Evolutionary conservation across 2,797 vertebrate species (phyloP), one percentile per base, ranked within the genome.

Genomic region (Cercopithecus neglectus): DNA sequence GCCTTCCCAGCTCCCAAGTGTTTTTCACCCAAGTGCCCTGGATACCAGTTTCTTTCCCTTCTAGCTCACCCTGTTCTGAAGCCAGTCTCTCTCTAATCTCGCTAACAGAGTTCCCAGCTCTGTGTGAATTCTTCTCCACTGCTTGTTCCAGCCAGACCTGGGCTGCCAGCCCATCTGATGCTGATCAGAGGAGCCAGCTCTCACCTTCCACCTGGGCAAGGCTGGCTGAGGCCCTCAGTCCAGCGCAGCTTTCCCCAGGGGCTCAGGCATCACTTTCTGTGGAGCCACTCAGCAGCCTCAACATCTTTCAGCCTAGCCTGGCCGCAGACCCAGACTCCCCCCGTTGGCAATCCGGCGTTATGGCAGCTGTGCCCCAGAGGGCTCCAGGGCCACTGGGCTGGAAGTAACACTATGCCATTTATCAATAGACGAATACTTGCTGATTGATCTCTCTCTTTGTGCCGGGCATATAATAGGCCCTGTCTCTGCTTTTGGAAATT

Each of bases 261-360:
- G 14, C 36, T 85, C 59, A 41, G 5, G 16, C 5, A 39, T 12
- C 30, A 10, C 1, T 22, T 24, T 8, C 28, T 26, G 5, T 8
- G 4, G 19, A 72, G 22, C 46, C 26, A 5, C 8, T 74, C 30
- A 44, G 44, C 44, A 48, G 8, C 9, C 39, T 82, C 44, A 48
- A 5, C 5, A n/a, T 82, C 19, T 28, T 70, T 83, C 55, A 57
- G 24, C 22, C 24, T 85, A 70, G 21, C 44, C 39, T 24, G n/a
- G 7, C 33, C 36, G 26, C 28, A 16, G 8, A 30, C 24, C 14
- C 30, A 33, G 41, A 0, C 53, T 94, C 61, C 64, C 74, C 13
- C 83, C 95, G 74, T 91, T 76, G 96, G 36, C 89, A 48, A 12
- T 2, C 28, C 78, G 0, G 2, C 13, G 59, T 39, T 87, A 86